Evolutionary conservation across 2,113 vertebrate species (phyloP).

Genomic region (Sarotherodon lohbergeri): DNA sequence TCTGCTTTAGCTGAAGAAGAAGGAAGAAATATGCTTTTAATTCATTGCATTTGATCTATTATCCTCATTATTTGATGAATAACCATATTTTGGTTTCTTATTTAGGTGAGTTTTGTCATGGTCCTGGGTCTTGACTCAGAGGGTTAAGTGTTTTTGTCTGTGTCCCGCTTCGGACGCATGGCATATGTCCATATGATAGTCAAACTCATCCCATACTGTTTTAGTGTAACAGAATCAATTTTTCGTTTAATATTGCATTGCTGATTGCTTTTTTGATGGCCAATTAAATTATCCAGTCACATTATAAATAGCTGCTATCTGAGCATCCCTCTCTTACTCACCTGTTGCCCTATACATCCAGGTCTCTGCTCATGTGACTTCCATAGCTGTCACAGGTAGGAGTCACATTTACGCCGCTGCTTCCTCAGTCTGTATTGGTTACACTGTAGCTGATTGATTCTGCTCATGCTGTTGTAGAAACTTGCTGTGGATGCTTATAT

Average conservation of each 20-base stretch:
- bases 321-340: neutral
- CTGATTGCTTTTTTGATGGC: neutral
- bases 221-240: neutral
- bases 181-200: neutral
- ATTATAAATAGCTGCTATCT: neutral
- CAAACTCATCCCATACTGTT: neutral
- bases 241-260: neutral
- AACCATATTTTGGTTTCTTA: neutral
- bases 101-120: neutral
- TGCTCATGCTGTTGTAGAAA: neutral
- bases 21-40: neutral
- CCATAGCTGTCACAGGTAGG: neutral
- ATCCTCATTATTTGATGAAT: neutral
- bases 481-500: neutral
- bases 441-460: neutral
- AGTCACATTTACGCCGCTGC: neutral
- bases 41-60: neutral
- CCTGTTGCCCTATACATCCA: neutral
- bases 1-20: neutral
- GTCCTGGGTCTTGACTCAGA: neutral
- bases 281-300: neutral
- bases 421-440: neutral
- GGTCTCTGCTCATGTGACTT: neutral
- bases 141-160: too few species aligned
- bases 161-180: fast-evolving